Evolutionary conservation across 2,113 vertebrate species (phyloP).

Genomic region (Callipepla squamata): DNA sequence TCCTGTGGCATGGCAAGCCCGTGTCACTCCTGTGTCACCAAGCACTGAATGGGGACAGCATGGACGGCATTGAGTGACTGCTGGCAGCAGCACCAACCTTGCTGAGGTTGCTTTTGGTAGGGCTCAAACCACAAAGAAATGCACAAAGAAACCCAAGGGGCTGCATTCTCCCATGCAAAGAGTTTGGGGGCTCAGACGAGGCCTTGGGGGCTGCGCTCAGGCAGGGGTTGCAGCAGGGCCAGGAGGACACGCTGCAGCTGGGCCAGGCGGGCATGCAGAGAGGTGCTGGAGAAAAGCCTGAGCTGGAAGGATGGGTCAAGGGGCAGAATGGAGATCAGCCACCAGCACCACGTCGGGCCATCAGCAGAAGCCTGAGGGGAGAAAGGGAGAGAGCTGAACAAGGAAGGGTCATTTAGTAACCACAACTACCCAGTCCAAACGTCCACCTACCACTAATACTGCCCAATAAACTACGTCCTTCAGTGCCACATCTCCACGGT

Average conservation of each 20-base stretch:
- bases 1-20: rapidly evolving
- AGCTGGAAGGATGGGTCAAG: conserved; percentile 84
- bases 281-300: conserved; percentile 82
- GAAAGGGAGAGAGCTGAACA: neutral
- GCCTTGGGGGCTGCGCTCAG: neutral
- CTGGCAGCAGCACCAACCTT: neutral
- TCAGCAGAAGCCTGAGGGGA: conserved; percentile 74
- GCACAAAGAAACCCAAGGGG: neutral
- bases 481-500: no score
- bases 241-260: conserved; percentile 84
- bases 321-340: conserved; percentile 83
- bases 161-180: rapidly evolving
- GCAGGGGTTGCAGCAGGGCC: conserved; percentile 75
- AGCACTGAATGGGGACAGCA: neutral
- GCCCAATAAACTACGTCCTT: no score
- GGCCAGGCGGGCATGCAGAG: conserved; percentile 81
- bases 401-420: neutral
- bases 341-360: conserved; percentile 86
- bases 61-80: neutral
- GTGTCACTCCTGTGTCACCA: neutral
- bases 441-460: no score
- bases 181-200: neutral
- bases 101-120: neutral
- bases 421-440: neutral
- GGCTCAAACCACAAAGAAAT: neutral